phyloP scores from a whole-genome alignment of 2,113 vertebrate genomes.

The Chaenocephalus aceratus region DNA sequence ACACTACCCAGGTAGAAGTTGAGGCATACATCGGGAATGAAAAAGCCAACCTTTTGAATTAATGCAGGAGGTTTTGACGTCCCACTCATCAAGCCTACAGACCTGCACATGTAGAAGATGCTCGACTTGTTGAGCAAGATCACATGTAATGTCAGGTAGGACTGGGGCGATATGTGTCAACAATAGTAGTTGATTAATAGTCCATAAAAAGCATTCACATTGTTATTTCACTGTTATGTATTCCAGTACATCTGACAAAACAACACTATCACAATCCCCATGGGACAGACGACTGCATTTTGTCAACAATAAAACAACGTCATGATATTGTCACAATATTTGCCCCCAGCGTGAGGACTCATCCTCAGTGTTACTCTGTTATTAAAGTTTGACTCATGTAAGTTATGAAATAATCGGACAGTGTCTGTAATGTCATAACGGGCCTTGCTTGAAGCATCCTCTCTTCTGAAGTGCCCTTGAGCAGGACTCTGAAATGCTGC shows the following conservation, averaged over 20 bases:
- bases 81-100: constrained; percentile 18
- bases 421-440: background rate
- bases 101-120: constrained; percentile 3
- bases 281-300: background rate
- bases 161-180: background rate
- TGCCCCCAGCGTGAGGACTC: background rate
- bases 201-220: background rate
- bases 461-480: constrained; percentile 3
- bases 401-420: background rate
- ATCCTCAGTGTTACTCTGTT: background rate
- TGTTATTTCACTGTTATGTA: no score
- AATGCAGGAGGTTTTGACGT: constrained; percentile 30
- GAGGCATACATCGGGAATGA: constrained; percentile 30
- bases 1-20: constrained; percentile 48
- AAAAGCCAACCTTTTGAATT: background rate
- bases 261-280: no score
- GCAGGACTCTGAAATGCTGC: constrained; percentile 1
- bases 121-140: constrained; percentile 26
- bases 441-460: background rate
- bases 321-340: background rate
- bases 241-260: background rate
- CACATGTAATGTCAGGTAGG: background rate
- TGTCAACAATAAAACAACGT: background rate
- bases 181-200: no score
- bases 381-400: background rate